Evolutionary conservation across 2,888 invertebrate genomes (phyloP).

Genomic region (Salpingus planirostris): DNA sequence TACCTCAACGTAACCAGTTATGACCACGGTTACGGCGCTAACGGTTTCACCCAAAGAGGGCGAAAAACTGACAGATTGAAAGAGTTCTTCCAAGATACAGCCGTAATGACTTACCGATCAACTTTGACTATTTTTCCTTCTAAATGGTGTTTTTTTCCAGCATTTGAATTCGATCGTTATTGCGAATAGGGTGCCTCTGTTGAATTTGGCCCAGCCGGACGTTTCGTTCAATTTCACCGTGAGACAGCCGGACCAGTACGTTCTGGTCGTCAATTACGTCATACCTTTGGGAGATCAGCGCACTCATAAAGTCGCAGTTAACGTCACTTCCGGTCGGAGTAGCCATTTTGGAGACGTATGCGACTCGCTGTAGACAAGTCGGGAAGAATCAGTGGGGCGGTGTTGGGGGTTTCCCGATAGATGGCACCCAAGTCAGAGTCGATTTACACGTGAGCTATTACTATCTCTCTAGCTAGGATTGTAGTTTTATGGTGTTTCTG

Average conservation of each 20-base stretch:
- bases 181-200: constrained; percentile 54
- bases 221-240: constrained; percentile 69
- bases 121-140: too few relatives aligned
- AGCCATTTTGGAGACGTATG: too few relatives aligned
- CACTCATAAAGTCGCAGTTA: constrained; percentile 47
- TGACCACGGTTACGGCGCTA: constrained; percentile 52
- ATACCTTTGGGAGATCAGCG: constrained; percentile 53
- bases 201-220: constrained; percentile 58
- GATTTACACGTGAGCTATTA: too few relatives aligned
- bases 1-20: constrained; percentile 66
- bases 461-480: too few relatives aligned
- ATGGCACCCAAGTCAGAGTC: too few relatives aligned
- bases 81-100: constrained; percentile 34
- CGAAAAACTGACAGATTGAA: constrained; percentile 35
- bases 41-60: constrained; percentile 47
- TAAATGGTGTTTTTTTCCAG: too few relatives aligned
- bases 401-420: too few relatives aligned
- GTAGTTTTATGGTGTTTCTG: too few relatives aligned
- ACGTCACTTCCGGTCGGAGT: too few relatives aligned
- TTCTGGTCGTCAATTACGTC: constrained; percentile 77
- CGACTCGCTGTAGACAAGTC: too few relatives aligned
- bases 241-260: constrained; percentile 68
- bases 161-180: constrained; percentile 55
- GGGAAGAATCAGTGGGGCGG: too few relatives aligned
- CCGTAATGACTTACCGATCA: too few relatives aligned